Evolutionary conservation across 2,888 invertebrate genomes (phyloP), one percentile per base, ranked within the genome.

Genomic region (Diaprepes abbreviatus): DNA sequence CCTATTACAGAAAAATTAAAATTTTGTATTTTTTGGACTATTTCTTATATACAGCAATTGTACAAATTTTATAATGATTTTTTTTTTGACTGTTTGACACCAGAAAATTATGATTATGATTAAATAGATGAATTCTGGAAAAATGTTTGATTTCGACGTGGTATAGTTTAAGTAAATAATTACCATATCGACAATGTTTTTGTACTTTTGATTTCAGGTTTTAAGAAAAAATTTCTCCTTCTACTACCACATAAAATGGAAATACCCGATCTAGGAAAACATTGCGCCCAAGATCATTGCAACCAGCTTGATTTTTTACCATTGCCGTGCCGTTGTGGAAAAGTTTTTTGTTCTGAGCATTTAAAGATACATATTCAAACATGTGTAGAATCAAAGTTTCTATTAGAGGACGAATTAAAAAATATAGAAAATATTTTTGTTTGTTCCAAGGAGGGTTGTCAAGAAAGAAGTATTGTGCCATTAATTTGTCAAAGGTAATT

Each of bases 241-340:
- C 33, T 17, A 12, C 52, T 55, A 17, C 80, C 81, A 71, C 21
- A 6, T 7, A 48, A 73, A 72, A 92, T 92, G 92, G 93, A 93
- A 80, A 89, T 93, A 78, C 93, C 93, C n/a, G 79, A 85, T 14
- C 81, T 91, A n/a, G 93, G 93, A 6, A 85, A 88, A 78, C 88
- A 88, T 35, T 93, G 93, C 79, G 85, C 87, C 14, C 80, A 87
- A 24, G 78, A 84, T 57, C 82, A 84, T 38, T 93, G 93, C 79
- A 89, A 90, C 74, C 90, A 89, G 78, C 85, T 89, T 24, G 92
- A 93, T 82, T 93, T 93, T 81, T 84, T 93, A 48, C 92, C 93
- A 0, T 83, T 91, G 3, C 85, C 86, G 60, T 93, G 93, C 78
- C 84, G 86, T 76, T 93, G 93, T 79, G 85, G 85, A 0, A 84